Percentiles rank a stretch among this genome's conserved stretches.
These are phyloP conservation scores for Mormyrus lacerda DNA, from an alignment of 2,113 vertebrate genomes.

Conservation along the genomic window DNA sequence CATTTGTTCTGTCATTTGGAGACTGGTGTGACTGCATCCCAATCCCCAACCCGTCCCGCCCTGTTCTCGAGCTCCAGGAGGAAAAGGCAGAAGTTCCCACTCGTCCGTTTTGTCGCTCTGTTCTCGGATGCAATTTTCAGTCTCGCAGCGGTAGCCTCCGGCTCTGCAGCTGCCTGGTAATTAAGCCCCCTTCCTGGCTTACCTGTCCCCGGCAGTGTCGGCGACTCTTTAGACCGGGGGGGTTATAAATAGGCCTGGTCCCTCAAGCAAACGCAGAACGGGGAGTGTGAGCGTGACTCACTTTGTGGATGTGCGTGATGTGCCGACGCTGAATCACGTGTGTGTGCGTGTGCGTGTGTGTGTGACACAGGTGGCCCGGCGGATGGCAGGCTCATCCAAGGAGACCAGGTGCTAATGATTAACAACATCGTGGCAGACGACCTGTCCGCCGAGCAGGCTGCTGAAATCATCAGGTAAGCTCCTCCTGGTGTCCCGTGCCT, in stretches of 20 bases:
- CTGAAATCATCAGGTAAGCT: constrained; percentile 75
- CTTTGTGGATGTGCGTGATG: constrained; percentile 18
- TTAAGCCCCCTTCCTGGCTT: constrained; percentile 28
- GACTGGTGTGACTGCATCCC: neutral
- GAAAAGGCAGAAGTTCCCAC: neutral
- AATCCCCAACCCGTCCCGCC: neutral
- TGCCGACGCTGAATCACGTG: neutral
- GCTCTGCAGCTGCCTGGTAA: constrained; percentile 32
- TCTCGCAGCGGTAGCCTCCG: constrained; percentile 30
- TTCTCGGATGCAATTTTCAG: constrained; percentile 47
- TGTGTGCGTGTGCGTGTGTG: constrained; percentile 3
- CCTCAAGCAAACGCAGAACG: constrained; percentile 30
- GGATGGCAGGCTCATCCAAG: constrained; percentile 81
- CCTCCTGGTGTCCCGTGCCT: neutral
- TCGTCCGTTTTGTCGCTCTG: constrained; percentile 5
- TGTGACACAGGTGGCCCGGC: constrained; percentile 73
- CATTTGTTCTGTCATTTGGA: neutral
- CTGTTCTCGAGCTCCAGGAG: neutral
- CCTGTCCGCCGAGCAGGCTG: constrained; percentile 65
- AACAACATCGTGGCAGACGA: constrained; percentile 68
- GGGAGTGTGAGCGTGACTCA: neutral
- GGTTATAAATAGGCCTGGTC: constrained; percentile 55
- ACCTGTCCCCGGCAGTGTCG: neutral
- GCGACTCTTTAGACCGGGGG: constrained; percentile 49
- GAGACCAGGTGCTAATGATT: constrained; percentile 81